Percentiles rank a stretch among this genome's conserved stretches.
These are phyloP conservation scores for Gastrophysa polygoni DNA, from an alignment of 2,888 invertebrate genomes.

Conservation along the genomic window DNA sequence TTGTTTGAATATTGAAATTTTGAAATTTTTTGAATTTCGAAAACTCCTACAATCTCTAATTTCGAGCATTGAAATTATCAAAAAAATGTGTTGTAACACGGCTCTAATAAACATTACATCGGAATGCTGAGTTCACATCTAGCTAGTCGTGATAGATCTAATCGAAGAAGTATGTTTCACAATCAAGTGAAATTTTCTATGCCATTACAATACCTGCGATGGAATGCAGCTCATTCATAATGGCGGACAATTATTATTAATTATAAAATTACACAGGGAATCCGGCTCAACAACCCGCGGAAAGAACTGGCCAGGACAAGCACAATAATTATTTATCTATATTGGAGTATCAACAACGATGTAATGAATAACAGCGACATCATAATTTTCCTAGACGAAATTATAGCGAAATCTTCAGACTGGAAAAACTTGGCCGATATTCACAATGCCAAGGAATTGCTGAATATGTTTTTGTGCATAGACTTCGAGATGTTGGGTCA, in stretches of 20 bases:
- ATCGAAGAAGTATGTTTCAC: no score
- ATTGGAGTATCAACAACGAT: no score
- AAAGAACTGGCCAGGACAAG: slow-evolving; percentile 17
- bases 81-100: no score
- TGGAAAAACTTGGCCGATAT: slow-evolving; percentile 22
- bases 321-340: slow-evolving; percentile 28
- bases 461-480: slow-evolving; percentile 15
- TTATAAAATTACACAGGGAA: slow-evolving; percentile 5
- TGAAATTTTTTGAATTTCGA: no score
- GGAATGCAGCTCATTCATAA: slow-evolving; percentile 6
- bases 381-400: slow-evolving; percentile 31
- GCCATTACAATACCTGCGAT: background rate
- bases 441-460: slow-evolving; percentile 25
- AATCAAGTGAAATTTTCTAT: background rate
- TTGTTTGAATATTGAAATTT: no score
- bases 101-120: no score
- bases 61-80: no score
- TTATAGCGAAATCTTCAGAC: slow-evolving; percentile 26
- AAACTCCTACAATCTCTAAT: no score
- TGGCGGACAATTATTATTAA: background rate
- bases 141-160: no score
- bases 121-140: no score
- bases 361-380: slow-evolving; percentile 25
- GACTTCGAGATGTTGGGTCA: slow-evolving; percentile 1
- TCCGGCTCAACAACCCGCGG: slow-evolving; percentile 16